Evolutionary conservation across 2,888 invertebrate genomes (phyloP).

Genomic region (Eilema depressum): DNA sequence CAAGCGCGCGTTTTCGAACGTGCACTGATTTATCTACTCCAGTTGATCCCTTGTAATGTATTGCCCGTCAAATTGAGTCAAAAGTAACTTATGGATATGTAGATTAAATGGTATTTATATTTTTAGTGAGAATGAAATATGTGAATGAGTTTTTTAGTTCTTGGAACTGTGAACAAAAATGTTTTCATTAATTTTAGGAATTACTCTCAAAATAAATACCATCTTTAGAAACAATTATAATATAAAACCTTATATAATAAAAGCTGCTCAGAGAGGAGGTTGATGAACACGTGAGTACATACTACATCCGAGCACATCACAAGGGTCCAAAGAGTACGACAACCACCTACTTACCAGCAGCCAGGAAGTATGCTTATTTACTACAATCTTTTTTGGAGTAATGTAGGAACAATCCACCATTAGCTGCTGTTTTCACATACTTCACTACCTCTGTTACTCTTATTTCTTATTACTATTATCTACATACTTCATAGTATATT

Average conservation of each 20-base stretch:
- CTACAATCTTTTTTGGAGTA: too few species aligned
- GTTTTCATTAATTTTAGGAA: not conserved
- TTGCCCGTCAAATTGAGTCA: constrained; percentile 52
- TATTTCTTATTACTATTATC: not conserved
- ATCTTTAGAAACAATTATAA: too few species aligned
- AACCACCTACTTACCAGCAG: too few species aligned
- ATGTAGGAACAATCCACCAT: too few species aligned
- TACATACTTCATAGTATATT: not conserved
- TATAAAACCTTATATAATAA: not conserved
- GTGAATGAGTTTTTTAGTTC: not conserved
- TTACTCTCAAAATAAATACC: too few species aligned
- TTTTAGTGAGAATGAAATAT: constrained; percentile 8
- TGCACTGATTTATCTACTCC: constrained; percentile 66
- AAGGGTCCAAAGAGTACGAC: too few species aligned
- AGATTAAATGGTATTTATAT: constrained; percentile 38
- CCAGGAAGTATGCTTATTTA: too few species aligned
- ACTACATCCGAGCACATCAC: too few species aligned
- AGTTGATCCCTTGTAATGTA: constrained; percentile 68
- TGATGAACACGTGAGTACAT: too few species aligned
- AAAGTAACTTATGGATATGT: constrained; percentile 42
- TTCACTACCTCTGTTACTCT: not conserved
- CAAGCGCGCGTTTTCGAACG: constrained; percentile 69
- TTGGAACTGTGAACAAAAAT: not conserved
- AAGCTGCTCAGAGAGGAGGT: too few species aligned
- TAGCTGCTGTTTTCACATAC: too few species aligned